These are phyloP conservation scores for Otis tarda DNA, from an alignment of 2,113 vertebrate genomes.

Conservation along the genomic window DNA sequence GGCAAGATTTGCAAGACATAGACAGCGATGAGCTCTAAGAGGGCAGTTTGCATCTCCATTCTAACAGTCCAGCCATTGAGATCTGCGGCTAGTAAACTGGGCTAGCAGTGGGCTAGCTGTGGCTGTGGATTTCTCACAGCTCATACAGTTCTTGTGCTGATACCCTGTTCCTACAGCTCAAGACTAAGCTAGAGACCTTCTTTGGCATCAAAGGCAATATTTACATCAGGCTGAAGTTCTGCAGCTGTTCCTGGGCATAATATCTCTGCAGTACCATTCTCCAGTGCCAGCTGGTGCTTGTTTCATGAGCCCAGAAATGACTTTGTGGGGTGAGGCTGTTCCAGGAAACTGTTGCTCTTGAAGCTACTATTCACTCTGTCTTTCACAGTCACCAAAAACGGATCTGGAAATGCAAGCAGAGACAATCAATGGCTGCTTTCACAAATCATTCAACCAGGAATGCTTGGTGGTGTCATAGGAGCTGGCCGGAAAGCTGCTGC, in stretches of 20 bases:
- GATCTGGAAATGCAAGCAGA: neutral
- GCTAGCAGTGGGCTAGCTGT: neutral
- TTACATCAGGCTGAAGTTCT: neutral
- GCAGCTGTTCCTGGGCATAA: neutral
- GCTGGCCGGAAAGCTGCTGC: neutral
- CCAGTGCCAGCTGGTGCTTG: neutral
- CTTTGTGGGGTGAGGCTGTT: neutral
- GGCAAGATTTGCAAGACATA: neutral
- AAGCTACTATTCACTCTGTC: neutral
- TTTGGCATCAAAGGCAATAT: neutral
- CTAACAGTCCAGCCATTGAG: neutral
- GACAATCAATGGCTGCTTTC: neutral
- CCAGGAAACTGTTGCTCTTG: neutral
- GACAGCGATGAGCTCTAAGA: neutral
- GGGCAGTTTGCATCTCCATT: neutral
- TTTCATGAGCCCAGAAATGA: neutral
- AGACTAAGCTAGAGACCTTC: neutral
- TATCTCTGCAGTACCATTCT: neutral
- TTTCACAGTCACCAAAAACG: neutral
- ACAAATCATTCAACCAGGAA: neutral
- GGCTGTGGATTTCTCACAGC: neutral
- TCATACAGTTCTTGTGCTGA: rapidly evolving
- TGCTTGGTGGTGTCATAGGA: neutral
- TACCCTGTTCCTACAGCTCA: neutral
- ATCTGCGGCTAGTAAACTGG: neutral